Evolutionary conservation across 2,113 vertebrate species (phyloP).

Genomic region (Urocitellus parryii): DNA sequence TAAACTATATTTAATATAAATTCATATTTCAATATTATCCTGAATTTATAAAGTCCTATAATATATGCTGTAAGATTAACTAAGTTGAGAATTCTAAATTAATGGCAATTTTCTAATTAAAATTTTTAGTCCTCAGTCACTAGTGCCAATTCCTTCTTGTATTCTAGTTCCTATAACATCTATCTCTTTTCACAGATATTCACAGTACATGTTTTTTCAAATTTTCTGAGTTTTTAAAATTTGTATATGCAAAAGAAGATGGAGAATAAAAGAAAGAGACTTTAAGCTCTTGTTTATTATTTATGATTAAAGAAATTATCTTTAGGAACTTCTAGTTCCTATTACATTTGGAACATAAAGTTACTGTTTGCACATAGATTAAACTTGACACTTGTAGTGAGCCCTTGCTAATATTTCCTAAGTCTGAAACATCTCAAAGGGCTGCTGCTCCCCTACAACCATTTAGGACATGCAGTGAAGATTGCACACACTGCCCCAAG

Average conservation of each 20-base stretch:
- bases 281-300: no score
- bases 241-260: no score
- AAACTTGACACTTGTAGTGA: no score
- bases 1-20: background rate
- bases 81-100: background rate
- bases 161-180: background rate
- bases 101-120: background rate
- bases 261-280: no score
- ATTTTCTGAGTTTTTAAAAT: no score
- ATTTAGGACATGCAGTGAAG: background rate
- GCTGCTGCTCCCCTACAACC: background rate
- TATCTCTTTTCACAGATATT: background rate
- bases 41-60: background rate
- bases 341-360: slow-evolving; percentile 38
- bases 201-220: no score
- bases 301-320: no score
- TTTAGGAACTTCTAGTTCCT: background rate
- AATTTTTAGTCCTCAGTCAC: background rate
- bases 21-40: background rate
- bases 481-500: background rate
- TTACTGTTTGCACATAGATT: background rate
- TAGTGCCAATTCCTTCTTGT: background rate
- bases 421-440: background rate
- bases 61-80: background rate
- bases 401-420: slow-evolving; percentile 35